Base-by-base conservation (phyloP, 2,888 invertebrate genomes). In the Mythimna ferrago region DNA sequence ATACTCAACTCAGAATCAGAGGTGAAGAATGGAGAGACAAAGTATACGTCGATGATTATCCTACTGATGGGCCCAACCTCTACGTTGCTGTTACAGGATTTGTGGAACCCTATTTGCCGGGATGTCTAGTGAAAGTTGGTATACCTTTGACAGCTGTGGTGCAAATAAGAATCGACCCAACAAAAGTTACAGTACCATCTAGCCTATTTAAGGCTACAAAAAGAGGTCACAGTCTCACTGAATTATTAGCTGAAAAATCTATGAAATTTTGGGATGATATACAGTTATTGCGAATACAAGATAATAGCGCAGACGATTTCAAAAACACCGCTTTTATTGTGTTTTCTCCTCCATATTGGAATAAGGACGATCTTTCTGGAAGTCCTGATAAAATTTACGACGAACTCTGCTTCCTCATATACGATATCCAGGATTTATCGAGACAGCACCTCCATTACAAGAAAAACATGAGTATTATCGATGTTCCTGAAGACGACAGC, bases 1-100 rank as follows among this genome's bases (percentile, higher is more conserved):
- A 95, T 81, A 97, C 97, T 6, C 89, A 87, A 44, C 92, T 97
- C 16, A 92, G 96, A 82, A 93, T 94, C 2, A 92, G 96, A 60
- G 96, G 96, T 16, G 97, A 97, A 87, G 97, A 97, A 87, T 97
- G 96, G 97, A 93, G 95, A 83, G 96, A 97, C 83, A 95, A 94
- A 86, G 91, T 94, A 1, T 96, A 96, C 81, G 92, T 97, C 5
- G 96, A 97, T 71, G 97, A 97, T 79, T 96, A 92, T 78, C 97
- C 97, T 0, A 79, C 85, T 19, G 94, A 96, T 75, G 97, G 97
- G 2, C 97, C 97, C 0, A 94, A 97, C 80, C 86, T 97, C 21
- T 97, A 97, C 78, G 90, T 97, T 11, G 94, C 96, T 48, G 84
- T 97, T 0, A 96, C 96, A 2, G 97, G 97, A 1, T 97, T 97